A percentile compares a stretch with the other conserved stretches of the same genome.
phyloP scores from a whole-genome alignment of 2,888 invertebrate species.

The Dione juno region DNA sequence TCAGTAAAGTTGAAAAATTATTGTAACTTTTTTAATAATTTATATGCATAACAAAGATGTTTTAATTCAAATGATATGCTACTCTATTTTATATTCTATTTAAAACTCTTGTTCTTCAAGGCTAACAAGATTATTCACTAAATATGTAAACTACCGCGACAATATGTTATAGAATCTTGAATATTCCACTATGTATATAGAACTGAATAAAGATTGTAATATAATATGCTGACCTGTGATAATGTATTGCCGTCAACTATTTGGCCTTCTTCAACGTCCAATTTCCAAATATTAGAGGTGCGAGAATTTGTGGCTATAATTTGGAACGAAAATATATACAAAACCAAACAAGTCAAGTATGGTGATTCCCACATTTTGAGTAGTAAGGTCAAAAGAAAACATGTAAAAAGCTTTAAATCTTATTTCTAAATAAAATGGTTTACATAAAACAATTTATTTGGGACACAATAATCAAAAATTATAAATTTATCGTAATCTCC shows the following conservation, averaged over 20 bases:
- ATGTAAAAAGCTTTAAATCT: conserved; percentile 59
- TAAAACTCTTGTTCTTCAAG: conserved; percentile 41
- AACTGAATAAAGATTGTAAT: conserved; percentile 14
- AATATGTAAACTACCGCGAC: conserved; percentile 32
- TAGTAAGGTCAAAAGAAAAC: conserved; percentile 60
- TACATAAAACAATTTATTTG: conserved; percentile 57
- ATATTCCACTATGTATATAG: not conserved
- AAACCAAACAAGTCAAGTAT: conserved; percentile 85
- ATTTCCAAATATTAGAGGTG: conserved; percentile 92
- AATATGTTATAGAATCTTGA: conserved; percentile 24
- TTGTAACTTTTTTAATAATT: not conserved
- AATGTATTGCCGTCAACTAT: conserved; percentile 86
- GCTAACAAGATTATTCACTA: conserved; percentile 43
- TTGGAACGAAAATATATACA: conserved; percentile 89
- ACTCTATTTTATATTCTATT: conserved; percentile 9
- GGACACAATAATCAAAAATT: conserved; percentile 56
- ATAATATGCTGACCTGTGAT: conserved; percentile 73
- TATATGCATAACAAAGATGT: not conserved
- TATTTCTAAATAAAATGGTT: conserved; percentile 55
- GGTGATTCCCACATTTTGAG: conserved; percentile 83
- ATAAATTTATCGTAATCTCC: conserved; percentile 61
- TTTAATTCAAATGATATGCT: not conserved
- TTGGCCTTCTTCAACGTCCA: conserved; percentile 89
- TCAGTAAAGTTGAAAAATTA: not conserved
- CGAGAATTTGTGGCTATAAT: conserved; percentile 90